Evolutionary conservation across 2,888 invertebrate species (phyloP), one percentile per base, ranked within the genome.

Genomic region (Catocala sponsa): DNA sequence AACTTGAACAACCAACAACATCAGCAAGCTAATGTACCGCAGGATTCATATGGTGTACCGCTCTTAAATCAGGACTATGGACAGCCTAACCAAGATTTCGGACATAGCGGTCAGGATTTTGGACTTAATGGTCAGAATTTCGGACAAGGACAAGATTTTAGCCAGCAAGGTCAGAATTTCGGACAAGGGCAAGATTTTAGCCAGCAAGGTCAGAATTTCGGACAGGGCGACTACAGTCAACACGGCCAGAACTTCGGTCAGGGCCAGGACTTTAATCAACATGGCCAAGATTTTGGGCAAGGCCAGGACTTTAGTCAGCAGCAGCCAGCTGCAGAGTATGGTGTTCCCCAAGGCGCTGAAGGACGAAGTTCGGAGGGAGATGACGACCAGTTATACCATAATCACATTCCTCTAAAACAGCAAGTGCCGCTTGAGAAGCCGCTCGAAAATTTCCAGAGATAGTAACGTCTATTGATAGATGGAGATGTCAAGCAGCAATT

Each of bases 351-450:
- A 63, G 85, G 87, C n/a, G 84, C 87, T n/a, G 93, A 92, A 54
- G 92, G 92, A 0, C 87, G 94, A 12, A 91, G 91, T 51, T 81
- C 84, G 5, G 89, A 89, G 51, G 83, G 78, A 0, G 72, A 70
- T 0, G 81, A 81, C 13, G 64, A 77, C 25, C 89, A 89, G 68
- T 80, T 82, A 52, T 94, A 79, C 74, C 91, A 91, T 72, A 93
- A 94, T 71, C 94, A 94, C 79, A 93, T 94, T 64, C 94, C 94
- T 0, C 81, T 92, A 12, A 90, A 89, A 6, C 84, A 93, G 38
- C 93, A 94, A 80, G 90, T 87, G n/a, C 94, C 94, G 4, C 84
- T 92, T 43, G 91, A 94, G 71, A 84, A 92, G 42, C 91, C 94
- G 5, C 86, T 92, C n/a, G 94, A 94, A 48, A 86, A 93, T 72